Evolutionary conservation across 2,888 invertebrate species (phyloP).

Genomic region (Lepidocyrtoides sp.): DNA sequence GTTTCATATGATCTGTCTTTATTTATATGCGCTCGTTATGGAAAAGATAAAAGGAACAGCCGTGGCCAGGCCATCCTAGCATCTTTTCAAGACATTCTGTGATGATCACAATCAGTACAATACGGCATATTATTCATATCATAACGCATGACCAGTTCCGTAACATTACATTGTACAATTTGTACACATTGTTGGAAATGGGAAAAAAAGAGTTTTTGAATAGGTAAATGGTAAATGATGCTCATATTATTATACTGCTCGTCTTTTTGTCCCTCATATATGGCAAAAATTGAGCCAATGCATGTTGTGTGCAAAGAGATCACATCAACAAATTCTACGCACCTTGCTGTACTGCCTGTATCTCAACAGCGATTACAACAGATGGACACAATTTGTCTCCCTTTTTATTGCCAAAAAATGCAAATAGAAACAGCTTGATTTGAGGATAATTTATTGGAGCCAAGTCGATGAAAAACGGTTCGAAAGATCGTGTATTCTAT

Average conservation of each 20-base stretch:
- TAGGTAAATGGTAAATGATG: background rate
- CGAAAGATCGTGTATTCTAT: too few relatives aligned
- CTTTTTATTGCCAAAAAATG: conserved; percentile 83
- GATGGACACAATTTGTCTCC: conserved; percentile 84
- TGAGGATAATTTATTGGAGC: conserved; percentile 77
- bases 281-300: conserved; percentile 66
- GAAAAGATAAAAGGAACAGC: background rate
- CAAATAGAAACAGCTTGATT: conserved; percentile 83
- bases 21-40: background rate
- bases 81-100: background rate
- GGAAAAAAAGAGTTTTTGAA: background rate
- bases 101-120: conserved; percentile 17
- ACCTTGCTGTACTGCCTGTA: conserved; percentile 8
- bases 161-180: background rate
- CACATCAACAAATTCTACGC: conserved; percentile 39
- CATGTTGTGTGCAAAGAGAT: background rate
- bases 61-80: background rate
- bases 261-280: conserved; percentile 48
- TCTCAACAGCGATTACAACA: conserved; percentile 61
- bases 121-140: background rate
- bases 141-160: conserved; percentile 18
- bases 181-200: background rate
- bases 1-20: conserved; percentile 5
- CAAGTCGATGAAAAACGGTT: conserved; percentile 73
- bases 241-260: background rate